These are phyloP conservation scores for Odontesthes bonariensis DNA, from an alignment of 2,113 vertebrate species.

Conservation along the genomic window DNA sequence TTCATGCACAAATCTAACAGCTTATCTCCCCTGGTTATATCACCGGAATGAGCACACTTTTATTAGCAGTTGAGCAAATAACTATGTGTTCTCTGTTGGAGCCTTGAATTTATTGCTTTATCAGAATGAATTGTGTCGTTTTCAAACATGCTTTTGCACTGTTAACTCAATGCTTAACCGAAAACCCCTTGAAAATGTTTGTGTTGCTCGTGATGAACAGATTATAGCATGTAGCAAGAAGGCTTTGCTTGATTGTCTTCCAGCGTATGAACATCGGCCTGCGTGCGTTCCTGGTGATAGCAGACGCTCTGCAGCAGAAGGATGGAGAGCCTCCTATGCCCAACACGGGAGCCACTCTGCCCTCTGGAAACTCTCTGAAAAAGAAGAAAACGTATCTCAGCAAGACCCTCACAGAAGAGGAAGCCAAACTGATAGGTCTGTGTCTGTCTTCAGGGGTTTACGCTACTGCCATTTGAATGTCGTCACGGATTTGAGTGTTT, in stretches of 20 bases:
- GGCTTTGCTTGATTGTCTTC: background rate
- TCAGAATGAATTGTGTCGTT: background rate
- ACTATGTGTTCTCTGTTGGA: constrained; percentile 17
- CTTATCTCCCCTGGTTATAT: background rate
- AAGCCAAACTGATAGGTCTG: constrained; percentile 96
- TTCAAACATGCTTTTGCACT: no score
- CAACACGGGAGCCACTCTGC: constrained; percentile 95
- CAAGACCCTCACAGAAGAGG: constrained; percentile 98
- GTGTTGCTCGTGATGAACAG: no score
- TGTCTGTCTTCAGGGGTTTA: constrained; percentile 4
- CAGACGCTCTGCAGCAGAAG: constrained; percentile 97
- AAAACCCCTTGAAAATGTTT: no score
- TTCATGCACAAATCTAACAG: constrained; percentile 2
- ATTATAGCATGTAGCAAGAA: no score
- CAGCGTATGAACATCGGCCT: constrained; percentile 99
- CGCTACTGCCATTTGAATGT: background rate
- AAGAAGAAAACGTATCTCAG: constrained; percentile 99
- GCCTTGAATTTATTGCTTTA: background rate
- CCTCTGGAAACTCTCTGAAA: constrained; percentile 96
- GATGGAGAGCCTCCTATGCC: constrained; percentile 99
- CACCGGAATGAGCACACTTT: constrained; percentile 17
- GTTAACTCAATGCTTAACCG: no score
- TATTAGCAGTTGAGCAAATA: constrained; percentile 30
- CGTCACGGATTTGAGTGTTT: background rate
- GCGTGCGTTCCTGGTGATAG: constrained; percentile 96